Evolutionary conservation across 2,113 vertebrate species (phyloP).

Genomic region (Nyctereutes procyonoides): DNA sequence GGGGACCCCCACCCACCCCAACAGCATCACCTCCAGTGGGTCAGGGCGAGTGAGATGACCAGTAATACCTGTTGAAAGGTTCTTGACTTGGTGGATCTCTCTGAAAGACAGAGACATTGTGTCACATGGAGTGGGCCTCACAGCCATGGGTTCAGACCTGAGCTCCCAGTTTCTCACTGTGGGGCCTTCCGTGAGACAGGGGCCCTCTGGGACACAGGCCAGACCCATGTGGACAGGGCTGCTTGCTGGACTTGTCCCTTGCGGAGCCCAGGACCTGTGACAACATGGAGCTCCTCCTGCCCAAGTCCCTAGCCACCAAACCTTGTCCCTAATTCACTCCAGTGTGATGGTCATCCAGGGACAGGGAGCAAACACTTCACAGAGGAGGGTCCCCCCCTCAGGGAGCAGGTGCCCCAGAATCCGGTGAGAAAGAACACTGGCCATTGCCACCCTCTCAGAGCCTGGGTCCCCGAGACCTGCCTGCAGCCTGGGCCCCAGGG

Average conservation of each 20-base stretch:
- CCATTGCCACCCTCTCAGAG: not conserved
- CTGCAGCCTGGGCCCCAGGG: not conserved
- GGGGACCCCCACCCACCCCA: not conserved
- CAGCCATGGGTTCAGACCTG: not conserved
- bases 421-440: not conserved
- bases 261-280: not conserved
- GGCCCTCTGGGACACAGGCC: not conserved
- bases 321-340: not conserved
- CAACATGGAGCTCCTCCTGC: not conserved
- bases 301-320: too few relatives aligned
- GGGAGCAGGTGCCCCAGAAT: not conserved
- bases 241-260: not conserved
- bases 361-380: not conserved
- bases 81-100: too few relatives aligned
- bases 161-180: not conserved
- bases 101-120: not conserved
- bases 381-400: not conserved
- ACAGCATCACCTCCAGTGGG: not conserved
- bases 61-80: not conserved
- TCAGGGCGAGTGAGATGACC: accelerated
- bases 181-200: not conserved
- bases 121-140: not conserved
- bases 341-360: not conserved
- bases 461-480: not conserved
- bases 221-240: not conserved